Evolutionary conservation across 2,113 vertebrate genomes (phyloP).

Genomic region (Pachycephala philippinensis): DNA sequence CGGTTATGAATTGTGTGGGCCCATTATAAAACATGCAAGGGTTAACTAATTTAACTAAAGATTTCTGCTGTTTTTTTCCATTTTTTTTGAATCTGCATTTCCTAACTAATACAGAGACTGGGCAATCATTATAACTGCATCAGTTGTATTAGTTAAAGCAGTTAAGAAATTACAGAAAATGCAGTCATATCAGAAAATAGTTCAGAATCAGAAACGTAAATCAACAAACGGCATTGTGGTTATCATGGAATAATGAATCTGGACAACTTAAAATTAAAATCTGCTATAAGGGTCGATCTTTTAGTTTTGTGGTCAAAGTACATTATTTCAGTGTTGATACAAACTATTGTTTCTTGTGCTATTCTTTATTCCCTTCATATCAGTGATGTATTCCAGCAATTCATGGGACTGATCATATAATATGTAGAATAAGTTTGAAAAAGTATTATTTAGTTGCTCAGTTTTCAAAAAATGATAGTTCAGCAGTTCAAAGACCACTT

Average conservation of each 20-base stretch:
- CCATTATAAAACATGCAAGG: neutral
- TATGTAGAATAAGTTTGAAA: neutral
- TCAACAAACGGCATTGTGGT: neutral
- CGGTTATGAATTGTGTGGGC: neutral
- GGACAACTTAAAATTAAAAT: neutral
- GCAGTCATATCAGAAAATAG: neutral
- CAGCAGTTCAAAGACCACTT: neutral
- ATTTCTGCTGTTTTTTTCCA: neutral
- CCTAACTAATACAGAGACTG: neutral
- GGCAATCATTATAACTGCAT: neutral
- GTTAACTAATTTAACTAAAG: conserved; percentile 2
- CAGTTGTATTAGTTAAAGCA: neutral
- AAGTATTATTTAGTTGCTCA: neutral
- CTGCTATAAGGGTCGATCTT: neutral
- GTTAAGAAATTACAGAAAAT: neutral
- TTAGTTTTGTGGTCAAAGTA: neutral
- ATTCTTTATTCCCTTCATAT: neutral
- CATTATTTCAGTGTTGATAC: neutral
- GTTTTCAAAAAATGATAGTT: neutral
- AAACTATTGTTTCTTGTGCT: neutral
- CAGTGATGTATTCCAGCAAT: neutral
- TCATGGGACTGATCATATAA: neutral
- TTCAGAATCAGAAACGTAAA: neutral
- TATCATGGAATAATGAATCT: neutral
- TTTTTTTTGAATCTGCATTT: neutral